Evolutionary conservation across 2,888 invertebrate species (phyloP), one percentile per base, ranked within the genome.

Genomic region (Xestoiulus laeticollis): DNA sequence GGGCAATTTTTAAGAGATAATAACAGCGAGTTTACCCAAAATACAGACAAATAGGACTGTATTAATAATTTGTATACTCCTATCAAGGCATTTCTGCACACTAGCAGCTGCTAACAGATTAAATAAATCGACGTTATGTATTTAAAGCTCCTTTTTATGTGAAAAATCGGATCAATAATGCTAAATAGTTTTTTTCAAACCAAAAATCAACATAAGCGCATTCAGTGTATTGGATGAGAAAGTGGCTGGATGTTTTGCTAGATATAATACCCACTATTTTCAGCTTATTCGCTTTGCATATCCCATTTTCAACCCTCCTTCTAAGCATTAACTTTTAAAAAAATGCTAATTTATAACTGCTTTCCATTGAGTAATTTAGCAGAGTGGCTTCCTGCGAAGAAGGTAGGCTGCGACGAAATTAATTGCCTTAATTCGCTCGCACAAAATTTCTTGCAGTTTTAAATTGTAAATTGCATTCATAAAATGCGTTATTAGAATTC

Each of bases 251-350:
- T 68, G 22, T 68, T 68, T 68, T 68, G 22, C 68, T 68, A 22
- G 68, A 22, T 68, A 68, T 68, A 68, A 68, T 68, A 68, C 68
- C 68, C 68, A 68, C 68, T 68, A 68, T 68, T 68, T 68, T 68
- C 68, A 68, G 68, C 68, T 68, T 68, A 68, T 68, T 26, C 68
- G 68, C 68, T 68, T 26, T 68, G 68, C 68, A 68, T 68, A 26
- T 68, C 68, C 68, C 68, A 26, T 68, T 68, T 68, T 6, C 68
- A 68, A 26, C 68, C 68, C 68, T 68, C 68, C 68, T 12, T n/a
- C n/a, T 68, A 68, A 26, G 22, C 68, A 68, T 12, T 22, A 68
- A 8, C 26, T 38, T 38, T 68, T 68, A 26, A 68, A 68, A 48
- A 68, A 68, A 68, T 68, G 68, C 26, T 68, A 68, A 68, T 68